These are phyloP conservation scores for Liodrosophila aerea DNA, from an alignment of 2,888 invertebrate species.

Conservation along the genomic window DNA sequence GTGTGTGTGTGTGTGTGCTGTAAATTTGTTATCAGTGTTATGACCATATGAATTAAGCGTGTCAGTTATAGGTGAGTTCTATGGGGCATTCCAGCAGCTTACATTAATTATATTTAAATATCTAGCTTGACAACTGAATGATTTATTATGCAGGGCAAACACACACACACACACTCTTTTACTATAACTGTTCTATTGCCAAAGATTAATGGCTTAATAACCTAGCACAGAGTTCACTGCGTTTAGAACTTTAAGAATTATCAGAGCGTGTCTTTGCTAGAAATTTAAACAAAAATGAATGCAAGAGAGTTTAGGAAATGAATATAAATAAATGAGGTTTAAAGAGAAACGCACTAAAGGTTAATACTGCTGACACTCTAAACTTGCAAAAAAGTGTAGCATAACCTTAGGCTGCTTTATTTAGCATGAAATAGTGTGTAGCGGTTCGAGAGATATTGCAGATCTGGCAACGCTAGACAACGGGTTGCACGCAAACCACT, in stretches of 20 bases:
- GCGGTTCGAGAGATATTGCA: no score
- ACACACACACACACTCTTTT: not conserved
- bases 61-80: constrained; percentile 5
- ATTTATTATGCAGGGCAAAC: constrained; percentile 37
- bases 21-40: constrained; percentile 2
- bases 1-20: not conserved
- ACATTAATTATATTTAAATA: constrained; percentile 34
- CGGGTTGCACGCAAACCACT: no score
- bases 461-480: no score
- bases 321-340: no score
- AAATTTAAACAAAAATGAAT: no score
- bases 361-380: no score
- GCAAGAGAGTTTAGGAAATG: no score
- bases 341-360: no score
- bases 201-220: constrained; percentile 7
- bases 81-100: constrained; percentile 15
- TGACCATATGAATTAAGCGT: constrained; percentile 10
- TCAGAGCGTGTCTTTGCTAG: no score
- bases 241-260: not conserved
- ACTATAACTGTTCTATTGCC: not conserved
- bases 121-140: constrained; percentile 38
- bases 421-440: no score
- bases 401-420: no score
- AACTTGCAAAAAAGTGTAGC: no score
- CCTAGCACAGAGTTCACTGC: not conserved